phyloP scores from a whole-genome alignment of 2,888 invertebrate species.

The Listrodromus nycthemerus region DNA sequence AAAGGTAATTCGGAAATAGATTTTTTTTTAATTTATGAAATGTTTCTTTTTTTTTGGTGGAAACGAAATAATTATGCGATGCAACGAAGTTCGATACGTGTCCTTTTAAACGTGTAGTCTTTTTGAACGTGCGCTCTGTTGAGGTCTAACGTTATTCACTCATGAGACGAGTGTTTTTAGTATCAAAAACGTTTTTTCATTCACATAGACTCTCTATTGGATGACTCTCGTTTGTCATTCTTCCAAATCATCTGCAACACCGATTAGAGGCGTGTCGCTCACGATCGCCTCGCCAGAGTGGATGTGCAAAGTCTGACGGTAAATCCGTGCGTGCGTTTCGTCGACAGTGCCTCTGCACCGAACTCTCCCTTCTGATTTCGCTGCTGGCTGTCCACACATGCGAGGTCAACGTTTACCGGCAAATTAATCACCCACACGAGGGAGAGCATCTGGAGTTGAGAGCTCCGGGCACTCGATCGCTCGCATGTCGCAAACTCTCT shows the following conservation, averaged over 20 bases:
- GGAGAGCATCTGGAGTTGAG: slow-evolving; percentile 56
- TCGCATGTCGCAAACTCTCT: slow-evolving; percentile 15
- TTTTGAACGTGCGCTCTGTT: too few species aligned
- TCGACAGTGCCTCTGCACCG: slow-evolving; percentile 14
- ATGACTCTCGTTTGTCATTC: slow-evolving; percentile 26
- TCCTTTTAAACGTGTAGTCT: too few species aligned
- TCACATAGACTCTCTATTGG: neutral
- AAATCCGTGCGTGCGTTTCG: slow-evolving; percentile 12
- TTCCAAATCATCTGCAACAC: slow-evolving; percentile 3
- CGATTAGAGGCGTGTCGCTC: slow-evolving; percentile 27
- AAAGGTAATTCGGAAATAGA: too few species aligned
- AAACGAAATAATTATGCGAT: too few species aligned
- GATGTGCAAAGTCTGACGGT: slow-evolving; percentile 8
- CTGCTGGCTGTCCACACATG: slow-evolving; percentile 38
- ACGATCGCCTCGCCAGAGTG: slow-evolving; percentile 10
- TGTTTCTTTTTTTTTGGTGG: too few species aligned
- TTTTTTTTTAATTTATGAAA: too few species aligned
- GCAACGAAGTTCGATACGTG: too few species aligned
- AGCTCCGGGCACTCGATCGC: slow-evolving; percentile 43
- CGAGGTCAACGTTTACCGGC: slow-evolving; percentile 38
- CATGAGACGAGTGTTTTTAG: neutral
- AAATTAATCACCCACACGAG: slow-evolving; percentile 52
- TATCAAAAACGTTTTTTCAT: neutral
- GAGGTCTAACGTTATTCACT: too few species aligned
- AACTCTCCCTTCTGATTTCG: slow-evolving; percentile 4